Percentiles rank a stretch among this genome's conserved stretches.
phyloP scores from a whole-genome alignment of 35 echinoderm and acorn worm species.

The Anneissia japonica region DNA sequence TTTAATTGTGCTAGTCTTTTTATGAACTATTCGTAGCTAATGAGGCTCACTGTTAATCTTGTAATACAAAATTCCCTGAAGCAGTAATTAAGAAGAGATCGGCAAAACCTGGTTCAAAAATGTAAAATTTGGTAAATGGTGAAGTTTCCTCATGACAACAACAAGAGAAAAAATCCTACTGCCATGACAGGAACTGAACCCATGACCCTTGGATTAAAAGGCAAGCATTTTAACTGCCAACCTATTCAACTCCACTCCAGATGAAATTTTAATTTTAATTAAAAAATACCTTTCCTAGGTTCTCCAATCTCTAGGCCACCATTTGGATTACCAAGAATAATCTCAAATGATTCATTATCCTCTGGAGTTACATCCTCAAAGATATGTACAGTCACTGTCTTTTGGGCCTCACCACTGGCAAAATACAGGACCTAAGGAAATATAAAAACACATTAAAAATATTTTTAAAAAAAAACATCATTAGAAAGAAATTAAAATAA shows the following conservation, averaged over 20 bases:
- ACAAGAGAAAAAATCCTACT: not conserved
- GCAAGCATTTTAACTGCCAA: not conserved
- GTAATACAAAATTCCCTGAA: too few species aligned
- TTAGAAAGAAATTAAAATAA: too few species aligned
- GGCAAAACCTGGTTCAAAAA: too few species aligned
- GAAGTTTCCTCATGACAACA: not conserved
- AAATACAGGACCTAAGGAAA: conserved; percentile 55
- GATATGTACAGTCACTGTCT: conserved; percentile 56
- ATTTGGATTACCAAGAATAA: conserved; percentile 81
- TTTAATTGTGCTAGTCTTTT: too few species aligned
- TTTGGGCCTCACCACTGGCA: conserved; percentile 60
- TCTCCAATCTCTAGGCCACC: conserved; percentile 77
- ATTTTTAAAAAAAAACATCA: too few species aligned
- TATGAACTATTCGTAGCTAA: too few species aligned
- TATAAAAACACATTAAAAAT: not conserved
- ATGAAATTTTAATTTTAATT: not conserved
- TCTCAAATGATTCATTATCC: conserved; percentile 72
- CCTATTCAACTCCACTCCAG: not conserved
- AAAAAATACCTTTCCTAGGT: conserved; percentile 56
- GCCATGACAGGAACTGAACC: not conserved
- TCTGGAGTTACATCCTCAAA: conserved; percentile 73
- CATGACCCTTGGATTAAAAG: not conserved
- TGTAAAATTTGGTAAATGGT: too few species aligned
- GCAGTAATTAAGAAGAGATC: too few species aligned
- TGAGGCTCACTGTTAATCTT: too few species aligned